Evolutionary conservation across 2,797 vertebrate genomes (phyloP), one percentile per base, ranked within the genome.

Genomic region (Harpagifer antarcticus): DNA sequence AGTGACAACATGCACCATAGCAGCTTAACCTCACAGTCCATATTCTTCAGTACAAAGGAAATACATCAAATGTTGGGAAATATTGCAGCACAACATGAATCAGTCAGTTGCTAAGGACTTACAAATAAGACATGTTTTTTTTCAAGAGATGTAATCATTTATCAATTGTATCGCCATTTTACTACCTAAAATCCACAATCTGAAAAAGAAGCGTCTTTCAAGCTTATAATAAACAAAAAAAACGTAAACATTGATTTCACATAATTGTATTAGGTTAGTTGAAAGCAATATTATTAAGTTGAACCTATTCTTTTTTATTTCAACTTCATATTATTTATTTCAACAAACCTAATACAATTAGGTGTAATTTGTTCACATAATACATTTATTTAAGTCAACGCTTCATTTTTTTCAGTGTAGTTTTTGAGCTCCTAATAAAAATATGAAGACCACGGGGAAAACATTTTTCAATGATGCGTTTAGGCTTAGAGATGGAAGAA

Each of bases 1-100:
- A 90, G 90, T 89, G 92, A 77, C 75, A 56, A 7, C 40, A 70
- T 4, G 48, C 33, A 68, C 74, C 19, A 77, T 82, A 71, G 80
- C 86, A 86, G 58, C 43, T 73, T 17, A 27, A 17, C 19, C 27
- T 15, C 27, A 37, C 4, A 12, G 37, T 50, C 52, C 15, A 42
- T 69, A 31, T 42, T 57, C 52, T 50, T 11, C 4, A 55, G 27
- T 66, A 47, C 10, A 43, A 9, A 23, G 11, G 59, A 50, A 79
- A 61, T 5, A 43, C 65, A 60, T 71, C 7, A 8, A 68, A n/a
- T 58, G 73, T 78, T 47, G 49, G 40, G 62, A 55, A 45, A 72
- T 45, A n/a, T 14, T 59, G 10, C 55, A 42, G 37, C 5, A 19
- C 2, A 1, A 42, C 19, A 70, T 62, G 19, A 76, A 72, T 68